phyloP scores from a whole-genome alignment of 2,888 invertebrate species.

The Limnephilus rhombicus region DNA sequence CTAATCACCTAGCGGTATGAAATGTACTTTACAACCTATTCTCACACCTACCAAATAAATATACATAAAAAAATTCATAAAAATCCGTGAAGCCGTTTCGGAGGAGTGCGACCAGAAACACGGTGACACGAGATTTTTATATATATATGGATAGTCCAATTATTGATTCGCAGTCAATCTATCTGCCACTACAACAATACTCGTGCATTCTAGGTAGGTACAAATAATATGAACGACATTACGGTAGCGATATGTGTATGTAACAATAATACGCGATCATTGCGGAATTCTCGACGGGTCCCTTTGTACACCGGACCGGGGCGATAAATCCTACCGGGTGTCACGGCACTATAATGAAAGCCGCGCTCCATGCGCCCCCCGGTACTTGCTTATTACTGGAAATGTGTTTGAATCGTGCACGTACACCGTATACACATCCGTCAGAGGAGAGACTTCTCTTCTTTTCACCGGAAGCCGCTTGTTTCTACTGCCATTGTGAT shows the following conservation, averaged over 20 bases:
- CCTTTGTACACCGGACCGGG: background rate
- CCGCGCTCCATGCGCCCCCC: background rate
- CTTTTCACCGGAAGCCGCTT: background rate
- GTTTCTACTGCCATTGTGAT: background rate
- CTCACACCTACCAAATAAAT: too few relatives aligned
- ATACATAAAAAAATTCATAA: too few relatives aligned
- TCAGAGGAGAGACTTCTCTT: background rate
- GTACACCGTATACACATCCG: background rate
- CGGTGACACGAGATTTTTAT: too few relatives aligned
- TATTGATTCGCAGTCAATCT: too few relatives aligned
- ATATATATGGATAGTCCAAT: too few relatives aligned
- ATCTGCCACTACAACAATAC: background rate
- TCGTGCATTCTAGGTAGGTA: background rate
- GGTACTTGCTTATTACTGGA: background rate
- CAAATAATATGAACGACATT: background rate
- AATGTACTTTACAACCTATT: too few relatives aligned
- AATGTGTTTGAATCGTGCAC: background rate
- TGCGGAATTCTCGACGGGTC: background rate
- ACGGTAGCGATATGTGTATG: background rate
- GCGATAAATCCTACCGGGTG: background rate
- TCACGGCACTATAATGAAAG: background rate
- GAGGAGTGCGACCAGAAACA: too few relatives aligned
- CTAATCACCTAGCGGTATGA: too few relatives aligned
- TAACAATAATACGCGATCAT: background rate
- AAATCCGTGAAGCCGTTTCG: too few relatives aligned